Evolutionary conservation across 2,113 vertebrate species (phyloP).

Genomic region (Urocynchramus pylzowi): DNA sequence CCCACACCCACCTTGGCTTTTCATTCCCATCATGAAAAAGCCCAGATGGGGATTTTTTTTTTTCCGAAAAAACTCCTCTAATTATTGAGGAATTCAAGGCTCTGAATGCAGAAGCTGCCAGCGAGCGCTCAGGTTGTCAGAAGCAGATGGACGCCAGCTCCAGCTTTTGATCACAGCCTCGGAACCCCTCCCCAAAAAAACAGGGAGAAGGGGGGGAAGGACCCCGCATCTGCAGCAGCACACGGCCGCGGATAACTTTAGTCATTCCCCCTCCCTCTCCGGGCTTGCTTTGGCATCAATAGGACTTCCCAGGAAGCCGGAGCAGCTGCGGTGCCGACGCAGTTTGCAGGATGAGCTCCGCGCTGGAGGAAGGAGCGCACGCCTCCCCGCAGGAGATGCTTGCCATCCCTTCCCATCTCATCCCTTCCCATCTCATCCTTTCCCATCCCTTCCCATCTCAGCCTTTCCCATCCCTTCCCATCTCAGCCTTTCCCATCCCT

Average conservation of each 20-base stretch:
- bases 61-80: not conserved
- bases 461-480: not conserved
- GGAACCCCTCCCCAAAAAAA: not conserved
- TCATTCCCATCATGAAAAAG: conserved; percentile 34
- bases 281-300: not conserved
- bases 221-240: conserved; percentile 33
- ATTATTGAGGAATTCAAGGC: conserved; percentile 50
- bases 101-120: conserved; percentile 39
- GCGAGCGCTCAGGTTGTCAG: conserved; percentile 48
- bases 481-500: not conserved
- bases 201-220: not conserved
- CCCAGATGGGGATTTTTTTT: conserved; percentile 38
- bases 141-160: conserved; percentile 48
- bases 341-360: conserved; percentile 1
- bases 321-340: conserved; percentile 8
- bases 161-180: conserved; percentile 28
- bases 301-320: conserved; percentile 57
- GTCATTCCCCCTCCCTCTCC: not conserved
- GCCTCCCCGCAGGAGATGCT: not conserved
- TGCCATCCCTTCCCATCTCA: not conserved
- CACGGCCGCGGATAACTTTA: not conserved
- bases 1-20: conserved; percentile 64
- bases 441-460: not conserved
- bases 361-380: not conserved
- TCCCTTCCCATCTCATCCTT: not conserved